Percentiles rank a stretch among this genome's conserved stretches.
phyloP scores from a whole-genome alignment of 2,888 invertebrate genomes.

The Monopis laevigella region DNA sequence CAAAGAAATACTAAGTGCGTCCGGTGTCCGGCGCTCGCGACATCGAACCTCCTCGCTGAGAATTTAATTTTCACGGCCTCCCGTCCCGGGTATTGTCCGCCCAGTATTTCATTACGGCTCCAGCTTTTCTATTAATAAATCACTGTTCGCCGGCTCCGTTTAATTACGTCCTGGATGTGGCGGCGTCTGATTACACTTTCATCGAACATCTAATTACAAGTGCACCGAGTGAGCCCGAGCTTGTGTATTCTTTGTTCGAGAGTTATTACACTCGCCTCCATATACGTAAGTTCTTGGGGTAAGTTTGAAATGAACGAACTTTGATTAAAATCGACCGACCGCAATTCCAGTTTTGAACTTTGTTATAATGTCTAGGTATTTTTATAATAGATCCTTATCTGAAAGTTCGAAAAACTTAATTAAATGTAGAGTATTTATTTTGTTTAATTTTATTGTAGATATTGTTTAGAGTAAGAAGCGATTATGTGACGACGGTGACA shows the following conservation, averaged over 20 bases:
- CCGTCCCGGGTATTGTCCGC: conserved; percentile 59
- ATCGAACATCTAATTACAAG: conserved; percentile 67
- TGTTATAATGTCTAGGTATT: conserved; percentile 1
- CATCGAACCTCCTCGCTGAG: conserved; percentile 33
- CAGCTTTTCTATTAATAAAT: conserved; percentile 68
- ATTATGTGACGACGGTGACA: conserved; percentile 3
- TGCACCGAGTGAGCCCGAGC: conserved; percentile 39
- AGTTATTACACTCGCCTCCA: conserved; percentile 45
- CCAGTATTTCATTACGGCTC: conserved; percentile 66
- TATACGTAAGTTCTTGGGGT: conserved; percentile 32
- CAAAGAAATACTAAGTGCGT: conserved; percentile 49
- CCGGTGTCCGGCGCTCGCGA: conserved; percentile 23
- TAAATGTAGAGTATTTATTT: not conserved
- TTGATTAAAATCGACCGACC: conserved; percentile 54
- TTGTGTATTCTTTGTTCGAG: conserved; percentile 36
- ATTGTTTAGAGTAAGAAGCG: not conserved
- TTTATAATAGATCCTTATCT: conserved; percentile 9
- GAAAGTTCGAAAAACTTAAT: too few relatives aligned
- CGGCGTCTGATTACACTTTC: conserved; percentile 66
- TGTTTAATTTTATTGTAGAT: not conserved
- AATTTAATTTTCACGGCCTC: conserved; percentile 62
- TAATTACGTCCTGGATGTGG: conserved; percentile 64
- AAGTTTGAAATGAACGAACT: conserved; percentile 56
- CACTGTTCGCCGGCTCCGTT: conserved; percentile 64
- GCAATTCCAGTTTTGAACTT: conserved; percentile 23